Evolutionary conservation across 1,140 invertebrate species (phyloP).

Genomic region (Sipha flava): DNA sequence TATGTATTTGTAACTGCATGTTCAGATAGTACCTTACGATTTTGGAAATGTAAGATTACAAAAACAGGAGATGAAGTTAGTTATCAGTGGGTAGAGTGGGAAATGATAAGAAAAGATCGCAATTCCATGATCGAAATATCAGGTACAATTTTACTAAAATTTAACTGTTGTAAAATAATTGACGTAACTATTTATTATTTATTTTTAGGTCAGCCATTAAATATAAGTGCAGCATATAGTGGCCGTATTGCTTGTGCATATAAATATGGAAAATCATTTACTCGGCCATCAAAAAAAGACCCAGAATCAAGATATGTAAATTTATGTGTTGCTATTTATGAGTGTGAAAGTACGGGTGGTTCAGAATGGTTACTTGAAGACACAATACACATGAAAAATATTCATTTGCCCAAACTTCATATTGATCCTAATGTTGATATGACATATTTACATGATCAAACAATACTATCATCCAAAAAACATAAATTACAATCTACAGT

Average conservation of each 20-base stretch:
- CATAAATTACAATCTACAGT: constrained; percentile 39
- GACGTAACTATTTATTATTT: neutral
- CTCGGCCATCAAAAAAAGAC: constrained; percentile 63
- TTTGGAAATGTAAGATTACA: constrained; percentile 71
- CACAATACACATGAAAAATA: constrained; percentile 81
- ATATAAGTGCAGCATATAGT: constrained; percentile 93
- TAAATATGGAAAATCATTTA: constrained; percentile 80
- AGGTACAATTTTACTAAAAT: constrained; percentile 45
- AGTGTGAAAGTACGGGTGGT: constrained; percentile 96
- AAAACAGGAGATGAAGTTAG: constrained; percentile 48
- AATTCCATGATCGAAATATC: constrained; percentile 80
- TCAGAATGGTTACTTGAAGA: constrained; percentile 96
- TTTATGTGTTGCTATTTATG: constrained; percentile 93
- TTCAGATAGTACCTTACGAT: constrained; percentile 72
- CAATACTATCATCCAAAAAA: constrained; percentile 51
- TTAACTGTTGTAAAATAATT: neutral
- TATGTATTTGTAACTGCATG: constrained; percentile 92
- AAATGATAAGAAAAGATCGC: constrained; percentile 73
- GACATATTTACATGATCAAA: constrained; percentile 71
- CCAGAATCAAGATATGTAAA: constrained; percentile 82
- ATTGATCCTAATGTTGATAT: constrained; percentile 72
- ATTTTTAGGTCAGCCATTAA: constrained; percentile 65
- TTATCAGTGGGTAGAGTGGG: constrained; percentile 81
- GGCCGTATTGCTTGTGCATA: constrained; percentile 94
- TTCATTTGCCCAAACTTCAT: constrained; percentile 70